Conservation (phyloP, 1,140 invertebrate genomes). For the Drosophila nigrodunni region DNA sequence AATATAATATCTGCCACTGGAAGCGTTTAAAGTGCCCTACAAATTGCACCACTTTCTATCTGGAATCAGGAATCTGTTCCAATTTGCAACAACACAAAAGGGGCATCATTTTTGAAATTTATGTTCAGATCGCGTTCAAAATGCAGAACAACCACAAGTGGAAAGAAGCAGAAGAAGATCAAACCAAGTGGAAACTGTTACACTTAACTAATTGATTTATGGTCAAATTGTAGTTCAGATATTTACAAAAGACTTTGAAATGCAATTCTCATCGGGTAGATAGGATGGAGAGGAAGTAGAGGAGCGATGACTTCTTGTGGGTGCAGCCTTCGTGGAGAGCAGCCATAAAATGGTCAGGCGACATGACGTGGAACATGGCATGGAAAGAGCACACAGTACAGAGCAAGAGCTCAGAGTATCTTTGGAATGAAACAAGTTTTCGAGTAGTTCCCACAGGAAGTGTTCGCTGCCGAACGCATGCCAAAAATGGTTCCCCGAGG, state of each 20-base stretch:
- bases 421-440: slow-evolving; percentile 59
- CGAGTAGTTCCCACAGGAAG: slow-evolving; percentile 77
- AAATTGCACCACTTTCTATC: slow-evolving; percentile 43
- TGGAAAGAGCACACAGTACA: slow-evolving; percentile 28
- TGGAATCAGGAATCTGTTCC: slow-evolving; percentile 32
- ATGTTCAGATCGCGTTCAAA: slow-evolving; percentile 55
- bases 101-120: slow-evolving; percentile 63
- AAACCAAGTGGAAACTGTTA: slow-evolving; percentile 56
- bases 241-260: slow-evolving; percentile 45
- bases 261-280: slow-evolving; percentile 26
- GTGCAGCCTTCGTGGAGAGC: slow-evolving; percentile 37
- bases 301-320: slow-evolving; percentile 41
- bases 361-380: slow-evolving; percentile 43
- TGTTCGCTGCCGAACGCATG: slow-evolving; percentile 77
- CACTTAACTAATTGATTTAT: slow-evolving; percentile 75
- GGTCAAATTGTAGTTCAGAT: slow-evolving; percentile 48
- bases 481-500: slow-evolving; percentile 77
- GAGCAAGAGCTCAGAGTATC: slow-evolving; percentile 41
- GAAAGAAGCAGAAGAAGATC: slow-evolving; percentile 18
- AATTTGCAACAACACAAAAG: slow-evolving; percentile 71
- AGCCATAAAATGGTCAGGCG: slow-evolving; percentile 43
- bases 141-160: slow-evolving; percentile 36
- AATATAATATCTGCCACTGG: neutral
- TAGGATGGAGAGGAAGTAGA: neutral
- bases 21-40: slow-evolving; percentile 45